These are phyloP conservation scores for Chelon labrosus DNA, from an alignment of 2,797 vertebrate species.

Conservation along the genomic window DNA sequence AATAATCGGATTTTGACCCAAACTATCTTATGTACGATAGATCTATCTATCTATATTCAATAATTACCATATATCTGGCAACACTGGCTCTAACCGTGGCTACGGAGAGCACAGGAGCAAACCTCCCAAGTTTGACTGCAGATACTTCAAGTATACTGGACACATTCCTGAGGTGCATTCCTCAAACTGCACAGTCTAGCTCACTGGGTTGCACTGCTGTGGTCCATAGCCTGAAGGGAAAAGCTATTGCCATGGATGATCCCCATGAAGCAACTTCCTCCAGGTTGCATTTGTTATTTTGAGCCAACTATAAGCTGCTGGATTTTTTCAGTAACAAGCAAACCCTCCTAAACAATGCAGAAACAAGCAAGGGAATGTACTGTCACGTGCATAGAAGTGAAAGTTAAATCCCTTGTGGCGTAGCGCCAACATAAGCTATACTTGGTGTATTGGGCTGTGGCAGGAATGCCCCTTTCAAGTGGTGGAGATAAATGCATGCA, in stretches of 20 bases:
- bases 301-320: not conserved
- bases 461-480: conserved; percentile 19
- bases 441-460: not conserved
- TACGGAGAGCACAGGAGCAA: not conserved
- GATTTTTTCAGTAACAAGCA: not conserved
- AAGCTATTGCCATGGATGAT: conserved; percentile 1
- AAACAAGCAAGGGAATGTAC: conserved; percentile 6
- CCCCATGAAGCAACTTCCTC: conserved; percentile 33
- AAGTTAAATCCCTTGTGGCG: conserved; percentile 1
- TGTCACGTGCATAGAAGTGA: conserved; percentile 1
- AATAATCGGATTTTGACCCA: no score
- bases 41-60: no score
- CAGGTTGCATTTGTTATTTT: not conserved
- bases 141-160: conserved; percentile 32
- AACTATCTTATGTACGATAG: no score
- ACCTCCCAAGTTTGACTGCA: conserved; percentile 9
- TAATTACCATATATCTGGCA: no score
- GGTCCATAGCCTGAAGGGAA: not conserved
- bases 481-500: conserved; percentile 14
- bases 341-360: conserved; percentile 19
- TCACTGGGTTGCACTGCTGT: not conserved
- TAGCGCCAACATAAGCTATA: conserved; percentile 2
- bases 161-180: conserved; percentile 60
- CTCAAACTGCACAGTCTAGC: conserved; percentile 12
- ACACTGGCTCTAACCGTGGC: not conserved